Evolutionary conservation across 2,797 vertebrate species (phyloP).

Genomic region (Spinibarbus caldwelli): DNA sequence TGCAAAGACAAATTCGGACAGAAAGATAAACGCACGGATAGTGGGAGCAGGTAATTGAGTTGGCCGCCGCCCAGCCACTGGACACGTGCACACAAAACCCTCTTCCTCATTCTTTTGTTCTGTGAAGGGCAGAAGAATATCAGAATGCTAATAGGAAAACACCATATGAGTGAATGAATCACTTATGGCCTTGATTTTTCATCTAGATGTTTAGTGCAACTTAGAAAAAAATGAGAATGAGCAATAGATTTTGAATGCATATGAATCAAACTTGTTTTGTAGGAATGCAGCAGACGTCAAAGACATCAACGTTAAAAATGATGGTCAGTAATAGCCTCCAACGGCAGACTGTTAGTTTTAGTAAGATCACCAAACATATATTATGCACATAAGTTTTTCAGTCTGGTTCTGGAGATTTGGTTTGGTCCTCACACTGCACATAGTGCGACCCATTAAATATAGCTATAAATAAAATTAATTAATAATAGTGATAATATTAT

Average conservation of each 20-base stretch:
- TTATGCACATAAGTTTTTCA: no score
- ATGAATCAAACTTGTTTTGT: not conserved
- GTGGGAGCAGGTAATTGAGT: not conserved
- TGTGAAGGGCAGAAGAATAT: constrained; percentile 18
- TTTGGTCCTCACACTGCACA: no score
- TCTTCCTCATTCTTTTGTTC: not conserved
- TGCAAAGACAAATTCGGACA: constrained; percentile 6
- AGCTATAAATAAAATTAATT: no score
- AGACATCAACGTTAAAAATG: not conserved
- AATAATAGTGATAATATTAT: no score
- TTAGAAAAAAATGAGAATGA: not conserved
- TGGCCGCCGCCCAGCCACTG: not conserved
- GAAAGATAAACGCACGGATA: not conserved
- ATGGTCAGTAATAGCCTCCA: not conserved
- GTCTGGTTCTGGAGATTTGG: no score
- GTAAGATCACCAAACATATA: not conserved
- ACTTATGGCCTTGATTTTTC: constrained; percentile 12
- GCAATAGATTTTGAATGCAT: not conserved
- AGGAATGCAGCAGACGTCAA: not conserved
- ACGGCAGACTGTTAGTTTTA: not conserved
- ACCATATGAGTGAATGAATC: not conserved
- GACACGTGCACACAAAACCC: not conserved
- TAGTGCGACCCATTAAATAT: no score
- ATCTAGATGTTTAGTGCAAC: constrained; percentile 1
- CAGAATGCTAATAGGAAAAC: constrained; percentile 24